Conservation (phyloP, 1,140 invertebrate species). For the Leucophenga varia region DNA sequence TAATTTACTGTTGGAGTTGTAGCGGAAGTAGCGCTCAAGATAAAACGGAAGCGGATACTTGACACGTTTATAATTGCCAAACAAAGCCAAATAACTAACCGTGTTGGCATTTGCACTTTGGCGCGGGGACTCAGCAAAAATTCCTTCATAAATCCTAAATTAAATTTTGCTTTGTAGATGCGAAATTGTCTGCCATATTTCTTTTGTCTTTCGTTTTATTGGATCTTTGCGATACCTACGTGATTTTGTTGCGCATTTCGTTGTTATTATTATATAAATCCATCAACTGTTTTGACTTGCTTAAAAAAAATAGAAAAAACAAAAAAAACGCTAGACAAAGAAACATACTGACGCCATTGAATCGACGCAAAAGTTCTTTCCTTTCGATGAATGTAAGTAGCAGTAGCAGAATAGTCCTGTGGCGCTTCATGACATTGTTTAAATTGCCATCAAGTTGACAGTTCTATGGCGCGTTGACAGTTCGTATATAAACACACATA, state of each 20-base stretch:
- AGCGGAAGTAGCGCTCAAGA: conserved; percentile 43
- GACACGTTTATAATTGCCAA: conserved; percentile 38
- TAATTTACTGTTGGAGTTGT: conserved; percentile 1
- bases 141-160: conserved; percentile 41
- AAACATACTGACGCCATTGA: no score
- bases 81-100: neutral
- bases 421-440: conserved; percentile 44
- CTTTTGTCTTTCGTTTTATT: no score
- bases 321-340: no score
- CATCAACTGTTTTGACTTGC: conserved; percentile 43
- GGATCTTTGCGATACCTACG: no score
- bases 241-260: no score
- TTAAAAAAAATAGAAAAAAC: conserved; percentile 11
- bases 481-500: conserved; percentile 33
- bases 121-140: neutral
- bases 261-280: conserved; percentile 51
- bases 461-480: conserved; percentile 55
- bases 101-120: no score
- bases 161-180: conserved; percentile 46
- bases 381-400: no score
- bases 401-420: no score
- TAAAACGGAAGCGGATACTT: conserved; percentile 25
- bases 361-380: no score
- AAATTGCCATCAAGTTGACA: conserved; percentile 55
- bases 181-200: conserved; percentile 41